Base-by-base conservation (phyloP, 2,113 vertebrate species). In the Mohoua ochrocephala region DNA sequence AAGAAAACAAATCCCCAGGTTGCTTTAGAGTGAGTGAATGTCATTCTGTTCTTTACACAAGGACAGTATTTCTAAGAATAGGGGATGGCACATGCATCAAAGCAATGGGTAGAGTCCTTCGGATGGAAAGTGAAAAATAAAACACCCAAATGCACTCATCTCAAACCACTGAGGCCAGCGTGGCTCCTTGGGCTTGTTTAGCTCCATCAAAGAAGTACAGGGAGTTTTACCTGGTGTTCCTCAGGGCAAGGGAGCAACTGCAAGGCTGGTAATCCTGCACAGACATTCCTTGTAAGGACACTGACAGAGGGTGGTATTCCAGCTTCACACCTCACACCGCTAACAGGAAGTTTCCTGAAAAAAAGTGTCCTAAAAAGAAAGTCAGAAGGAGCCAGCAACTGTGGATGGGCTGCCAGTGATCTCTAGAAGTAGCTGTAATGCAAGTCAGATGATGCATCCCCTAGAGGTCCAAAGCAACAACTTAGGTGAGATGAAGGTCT, bases 1-100 rank as follows among this genome's bases (percentile, higher is more conserved):
- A 81, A 54, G 87, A 90, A 94, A 96, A 94, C 70, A 93, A 96
- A 93, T 83, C 44, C 15, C 52, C 83, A 49, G 47, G 64, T 80
- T 73, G 24, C 78, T 91, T 57, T 77, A 82, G 49, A 89, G 28
- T 28, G 42, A 88, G 60, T 47, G 42, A 83, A 77, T 13, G 41
- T 41, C 79, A 68, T 24, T 37, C 68, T 78, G 49, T 35, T 92
- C 53, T 47, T 61, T n/a, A 44, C 92, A 60, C 20, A 63, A 57
- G 44, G 20, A 50, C 33, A 57, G 64, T 44, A 41, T 54, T 92
- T 84, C 13, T 68, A 92, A 74, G n/a, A 61, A 56, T 5, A 80
- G 30, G 50, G 33, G 11, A 44, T 22, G 22, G 42, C 37, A 85
- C 35, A 13, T 20, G 47, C 13, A 86, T 64, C 76, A 78, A 59